A percentile compares a stretch with the other conserved stretches of the same genome.
Conservation (phyloP, 2,888 invertebrate species). For the Aspidiotus destructor region DNA sequence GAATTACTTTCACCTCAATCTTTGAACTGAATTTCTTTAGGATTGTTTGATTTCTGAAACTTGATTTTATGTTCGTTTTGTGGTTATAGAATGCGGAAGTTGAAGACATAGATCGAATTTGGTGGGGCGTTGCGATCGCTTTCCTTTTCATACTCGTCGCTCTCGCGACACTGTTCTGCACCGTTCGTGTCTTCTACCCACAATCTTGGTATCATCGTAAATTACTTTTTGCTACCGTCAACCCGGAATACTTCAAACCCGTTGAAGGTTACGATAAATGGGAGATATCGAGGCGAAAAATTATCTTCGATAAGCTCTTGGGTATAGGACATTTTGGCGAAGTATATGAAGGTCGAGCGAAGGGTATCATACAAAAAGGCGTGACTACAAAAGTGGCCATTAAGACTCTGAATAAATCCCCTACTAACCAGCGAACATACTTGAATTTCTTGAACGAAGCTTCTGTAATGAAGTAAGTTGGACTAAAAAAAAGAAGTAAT, state of each 20-base stretch:
- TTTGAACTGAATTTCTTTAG: too few species aligned
- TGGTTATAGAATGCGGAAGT: slow-evolving; percentile 9
- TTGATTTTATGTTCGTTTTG: too few species aligned
- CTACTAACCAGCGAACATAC: slow-evolving; percentile 46
- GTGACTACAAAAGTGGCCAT: slow-evolving; percentile 47
- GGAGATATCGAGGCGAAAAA: slow-evolving; percentile 55
- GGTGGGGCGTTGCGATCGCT: slow-evolving; percentile 11
- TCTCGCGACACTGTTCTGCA: slow-evolving; percentile 2
- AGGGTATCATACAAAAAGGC: slow-evolving; percentile 38
- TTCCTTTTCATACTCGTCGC: slow-evolving; percentile 6
- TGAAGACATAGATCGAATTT: slow-evolving; percentile 1
- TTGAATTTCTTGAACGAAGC: slow-evolving; percentile 61
- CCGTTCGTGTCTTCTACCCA: slow-evolving; percentile 18
- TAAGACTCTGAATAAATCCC: slow-evolving; percentile 54
- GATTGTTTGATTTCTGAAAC: too few species aligned
- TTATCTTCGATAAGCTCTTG: slow-evolving; percentile 49
- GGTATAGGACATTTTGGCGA: slow-evolving; percentile 67
- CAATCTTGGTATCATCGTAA: slow-evolving; percentile 23
- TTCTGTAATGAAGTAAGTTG: slow-evolving; percentile 57
- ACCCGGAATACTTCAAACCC: slow-evolving; percentile 31
- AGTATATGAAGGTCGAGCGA: slow-evolving; percentile 54
- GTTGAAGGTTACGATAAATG: slow-evolving; percentile 50
- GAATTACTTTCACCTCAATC: too few species aligned
- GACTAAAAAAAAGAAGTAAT: background rate
- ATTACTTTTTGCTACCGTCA: slow-evolving; percentile 23